phyloP scores from a whole-genome alignment of 2,113 vertebrate genomes.

The Buteo buteo region DNA sequence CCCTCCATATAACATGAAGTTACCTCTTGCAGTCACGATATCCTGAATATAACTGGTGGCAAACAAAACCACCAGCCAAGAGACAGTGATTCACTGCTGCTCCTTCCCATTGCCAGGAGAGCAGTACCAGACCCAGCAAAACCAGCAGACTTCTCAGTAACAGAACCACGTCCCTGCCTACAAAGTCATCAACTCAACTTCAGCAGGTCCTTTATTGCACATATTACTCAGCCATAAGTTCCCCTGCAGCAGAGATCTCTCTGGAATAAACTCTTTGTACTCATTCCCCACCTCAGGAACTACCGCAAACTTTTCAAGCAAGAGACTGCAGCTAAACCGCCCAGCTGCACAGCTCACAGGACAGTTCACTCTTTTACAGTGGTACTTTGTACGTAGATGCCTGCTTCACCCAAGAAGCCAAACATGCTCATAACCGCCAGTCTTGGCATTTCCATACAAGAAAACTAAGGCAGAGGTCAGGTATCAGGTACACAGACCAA shows the following conservation, averaged over 20 bases:
- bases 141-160: not conserved
- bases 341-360: not conserved
- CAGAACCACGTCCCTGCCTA: not conserved
- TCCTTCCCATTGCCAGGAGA: not conserved
- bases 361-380: not conserved
- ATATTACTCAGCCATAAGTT: not conserved
- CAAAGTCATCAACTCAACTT: not conserved
- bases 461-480: not conserved
- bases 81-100: not conserved
- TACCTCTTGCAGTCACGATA: not conserved
- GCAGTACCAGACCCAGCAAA: not conserved
- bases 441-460: not conserved
- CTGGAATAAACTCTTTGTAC: rapidly evolving
- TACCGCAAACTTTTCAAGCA: not conserved
- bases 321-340: not conserved
- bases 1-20: rapidly evolving
- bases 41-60: not conserved
- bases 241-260: not conserved
- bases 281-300: not conserved
- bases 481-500: rapidly evolving
- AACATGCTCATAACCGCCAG: rapidly evolving
- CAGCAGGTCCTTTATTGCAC: not conserved
- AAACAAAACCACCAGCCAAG: not conserved
- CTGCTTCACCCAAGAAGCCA: not conserved
- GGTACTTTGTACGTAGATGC: rapidly evolving